A percentile compares a stretch with the other conserved stretches of the same genome.
Conservation (phyloP, 2,888 invertebrate species). For the Meliscaeva auricollis region DNA sequence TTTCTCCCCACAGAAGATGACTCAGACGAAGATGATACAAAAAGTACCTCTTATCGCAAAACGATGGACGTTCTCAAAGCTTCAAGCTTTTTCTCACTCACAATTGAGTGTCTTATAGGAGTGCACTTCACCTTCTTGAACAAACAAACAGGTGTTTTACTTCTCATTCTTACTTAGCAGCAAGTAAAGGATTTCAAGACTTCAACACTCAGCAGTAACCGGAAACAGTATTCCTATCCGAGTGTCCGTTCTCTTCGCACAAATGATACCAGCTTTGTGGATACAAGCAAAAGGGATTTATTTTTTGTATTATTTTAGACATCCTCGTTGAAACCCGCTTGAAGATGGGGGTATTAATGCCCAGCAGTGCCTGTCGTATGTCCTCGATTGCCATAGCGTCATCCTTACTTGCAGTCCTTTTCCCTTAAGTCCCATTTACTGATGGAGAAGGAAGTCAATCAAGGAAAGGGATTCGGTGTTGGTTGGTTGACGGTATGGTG, state of each 20-base stretch:
- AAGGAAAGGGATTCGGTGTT: constrained; percentile 32
- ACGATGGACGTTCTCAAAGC: constrained; percentile 22
- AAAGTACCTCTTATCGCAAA: constrained; percentile 3
- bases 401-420: constrained; percentile 8
- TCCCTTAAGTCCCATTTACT: constrained; percentile 14
- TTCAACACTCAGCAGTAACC: constrained; percentile 49
- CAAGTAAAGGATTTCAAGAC: constrained; percentile 29
- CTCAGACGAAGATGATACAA: neutral
- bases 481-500: constrained; percentile 14
- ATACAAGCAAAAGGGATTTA: constrained; percentile 35
- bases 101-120: constrained; percentile 25
- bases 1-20: neutral
- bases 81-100: constrained; percentile 19
- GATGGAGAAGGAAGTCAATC: constrained; percentile 57
- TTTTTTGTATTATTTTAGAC: neutral
- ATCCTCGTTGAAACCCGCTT: neutral
- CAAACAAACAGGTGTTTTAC: constrained; percentile 59
- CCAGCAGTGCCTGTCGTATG: constrained; percentile 28
- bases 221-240: constrained; percentile 63
- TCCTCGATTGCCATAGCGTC: neutral
- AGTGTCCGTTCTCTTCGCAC: constrained; percentile 63
- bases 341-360: constrained; percentile 26
- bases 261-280: constrained; percentile 65
- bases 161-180: neutral
- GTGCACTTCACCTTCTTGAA: constrained; percentile 41